Evolutionary conservation across 2,113 vertebrate species (phyloP), one percentile per base, ranked within the genome.

Genomic region (Pogona vitticeps): DNA sequence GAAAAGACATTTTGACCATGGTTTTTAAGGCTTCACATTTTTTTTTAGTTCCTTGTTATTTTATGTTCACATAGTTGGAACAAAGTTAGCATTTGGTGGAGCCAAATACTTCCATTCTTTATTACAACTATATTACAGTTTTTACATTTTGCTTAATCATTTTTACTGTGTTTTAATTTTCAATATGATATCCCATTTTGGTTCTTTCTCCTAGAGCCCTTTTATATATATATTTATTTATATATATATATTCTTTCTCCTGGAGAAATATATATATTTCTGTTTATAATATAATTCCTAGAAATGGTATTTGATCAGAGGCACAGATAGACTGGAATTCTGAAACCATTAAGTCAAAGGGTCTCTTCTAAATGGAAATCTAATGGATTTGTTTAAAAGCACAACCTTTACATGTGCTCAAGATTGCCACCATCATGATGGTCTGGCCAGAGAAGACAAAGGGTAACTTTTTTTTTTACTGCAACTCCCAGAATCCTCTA

Each of bases 61-160:
- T 79, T 76, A 59, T 46, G 23, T 33, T 75, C 68, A 84, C 26
- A 38, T 67, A 68, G 20, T 42, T 65, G 76, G 6, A 52, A 8
- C 18, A 91, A 87, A 59, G 7, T 0, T 10, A 90, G 21, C 56
- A 75, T 88, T 94, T 89, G n/a, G 76, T 92, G 59, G 78, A 84
- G 0, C 82, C 82, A 86, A 91, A 7, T 59, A 3, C 36, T 92
- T 91, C 87, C 86, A 1, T 89, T 1, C 0, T 79, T 83, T 46
- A 9, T 67, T 90, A 90, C 90, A 93, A 87, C 91, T 90, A 81
- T 84, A 89, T 67, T 90, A 78, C 63, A 93, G 88, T 89, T 76
- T 72, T 94, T 94, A 89, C 80, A 89, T 91, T n/a, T 92, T 90
- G 70, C 36, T 88, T 95, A 94, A 95, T 93, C 61, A 80, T 80